Evolutionary conservation across 2,113 vertebrate species (phyloP).

Genomic region (Sebastes fasciatus): DNA sequence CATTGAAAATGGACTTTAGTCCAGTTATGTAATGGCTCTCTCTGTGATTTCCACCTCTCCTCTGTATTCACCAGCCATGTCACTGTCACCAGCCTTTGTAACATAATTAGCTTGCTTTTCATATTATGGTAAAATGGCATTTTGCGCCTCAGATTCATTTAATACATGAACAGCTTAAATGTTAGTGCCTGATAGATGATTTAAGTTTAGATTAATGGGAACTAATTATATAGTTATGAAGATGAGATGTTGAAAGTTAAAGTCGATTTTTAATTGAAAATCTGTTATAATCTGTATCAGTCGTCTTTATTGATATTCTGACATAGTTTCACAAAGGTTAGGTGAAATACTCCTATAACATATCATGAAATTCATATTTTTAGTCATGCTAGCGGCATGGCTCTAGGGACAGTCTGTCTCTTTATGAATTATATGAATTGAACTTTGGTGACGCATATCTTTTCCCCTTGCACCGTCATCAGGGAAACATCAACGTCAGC

Average conservation of each 20-base stretch:
- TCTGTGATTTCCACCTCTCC: constrained; percentile 42
- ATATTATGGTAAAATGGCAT: background rate
- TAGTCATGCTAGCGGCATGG: too few species aligned
- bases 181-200: constrained; percentile 10
- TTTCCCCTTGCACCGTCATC: too few species aligned
- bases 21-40: constrained; percentile 60
- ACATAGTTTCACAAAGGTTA: background rate
- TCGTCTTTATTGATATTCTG: background rate
- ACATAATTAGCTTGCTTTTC: constrained; percentile 11
- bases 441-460: too few species aligned
- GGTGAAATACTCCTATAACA: background rate
- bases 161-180: background rate
- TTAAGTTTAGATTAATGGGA: constrained; percentile 13
- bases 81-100: constrained; percentile 19
- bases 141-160: constrained; percentile 9
- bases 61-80: constrained; percentile 25
- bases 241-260: background rate
- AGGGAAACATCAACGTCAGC: too few species aligned
- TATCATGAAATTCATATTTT: background rate
- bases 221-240: background rate
- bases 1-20: constrained; percentile 67
- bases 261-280: constrained; percentile 2
- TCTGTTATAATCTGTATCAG: constrained; percentile 16
- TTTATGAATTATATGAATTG: background rate
- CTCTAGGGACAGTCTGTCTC: background rate